Base-by-base conservation (phyloP, 2,113 vertebrate species). In the Lagopus muta region DNA sequence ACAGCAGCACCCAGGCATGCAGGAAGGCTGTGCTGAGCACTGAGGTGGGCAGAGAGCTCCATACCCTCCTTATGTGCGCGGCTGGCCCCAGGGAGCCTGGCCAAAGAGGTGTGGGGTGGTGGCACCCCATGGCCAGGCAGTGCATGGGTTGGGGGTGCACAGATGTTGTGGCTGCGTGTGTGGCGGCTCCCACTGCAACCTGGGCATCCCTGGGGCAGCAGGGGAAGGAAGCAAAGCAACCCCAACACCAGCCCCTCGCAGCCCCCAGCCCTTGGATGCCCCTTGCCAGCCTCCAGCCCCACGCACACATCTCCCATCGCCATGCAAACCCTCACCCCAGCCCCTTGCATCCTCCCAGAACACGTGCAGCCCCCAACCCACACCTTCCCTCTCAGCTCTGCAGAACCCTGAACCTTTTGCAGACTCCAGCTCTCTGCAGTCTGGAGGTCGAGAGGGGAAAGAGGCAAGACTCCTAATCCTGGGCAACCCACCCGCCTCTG, bases 1-100 rank as follows among this genome's bases (percentile, higher is more conserved):
- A 1, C 1, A 3, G 65, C 48, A 22, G 36, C 2, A 13, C 34
- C 18, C 16, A 19, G 52, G 2, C 28, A 6, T 0, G 1, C 1
- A 6, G 55, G 61, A 30, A 75, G 50, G 89, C 22, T 12, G 48
- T 1, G 0, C 42, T 0, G 3, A 32, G 34, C 27, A 22, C 3
- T 1, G 4, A 20, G 4, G 5, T 8, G 43, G 36, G 43, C 84
- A 20, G 58, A 69, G 78, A 52, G 34, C 0, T 1, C 45, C 11
- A 6, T 27, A 11, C 62, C 15, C 21, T 0, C 0, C 52, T 71
- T 65, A 45, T 7, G 3, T 2, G 19, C 42, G 43, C 25, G 28
- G 50, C 54, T 2, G 19, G 34, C 34, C 67, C 45, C 3, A 6
- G 5, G 40, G 27, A 86, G 38, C 28, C 25, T 22, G 2, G 0